These are phyloP conservation scores for Leucoraja erinaceus DNA, from an alignment of 2,113 vertebrate species.

Conservation along the genomic window DNA sequence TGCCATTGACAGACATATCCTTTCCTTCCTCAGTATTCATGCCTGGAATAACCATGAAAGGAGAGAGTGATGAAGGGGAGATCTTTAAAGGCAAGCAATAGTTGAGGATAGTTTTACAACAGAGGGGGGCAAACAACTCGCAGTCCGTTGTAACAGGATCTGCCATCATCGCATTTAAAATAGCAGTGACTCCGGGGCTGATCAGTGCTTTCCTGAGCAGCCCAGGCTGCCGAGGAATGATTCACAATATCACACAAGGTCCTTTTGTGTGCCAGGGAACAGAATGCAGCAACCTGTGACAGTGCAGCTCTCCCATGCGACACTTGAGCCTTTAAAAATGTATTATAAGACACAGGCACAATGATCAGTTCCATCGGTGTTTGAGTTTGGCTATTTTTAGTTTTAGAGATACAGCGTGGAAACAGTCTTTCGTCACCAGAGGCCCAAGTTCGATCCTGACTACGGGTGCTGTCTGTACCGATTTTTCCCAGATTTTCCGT, in stretches of 20 bases:
- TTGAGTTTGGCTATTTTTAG: too few species aligned
- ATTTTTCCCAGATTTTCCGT: too few species aligned
- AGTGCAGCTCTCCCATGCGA: background rate
- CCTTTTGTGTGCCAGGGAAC: background rate
- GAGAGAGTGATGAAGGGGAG: background rate
- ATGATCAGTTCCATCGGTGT: background rate
- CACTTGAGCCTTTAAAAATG: background rate
- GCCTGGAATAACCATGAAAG: background rate
- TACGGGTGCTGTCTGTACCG: too few species aligned
- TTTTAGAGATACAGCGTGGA: too few species aligned
- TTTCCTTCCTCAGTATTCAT: background rate
- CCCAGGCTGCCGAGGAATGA: background rate
- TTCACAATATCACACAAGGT: conserved; percentile 13
- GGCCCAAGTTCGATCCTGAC: too few species aligned
- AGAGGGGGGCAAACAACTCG: background rate
- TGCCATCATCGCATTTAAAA: background rate
- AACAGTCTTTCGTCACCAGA: too few species aligned
- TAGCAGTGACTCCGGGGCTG: background rate
- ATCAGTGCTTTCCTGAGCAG: background rate
- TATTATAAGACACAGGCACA: background rate
- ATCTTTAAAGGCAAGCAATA: conserved; percentile 28
- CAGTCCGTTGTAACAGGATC: conserved; percentile 18
- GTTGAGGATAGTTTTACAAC: background rate
- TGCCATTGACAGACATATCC: background rate
- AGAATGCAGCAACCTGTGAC: background rate